Conservation (phyloP, 1,140 invertebrate genomes). For the Manduca sexta region DNA sequence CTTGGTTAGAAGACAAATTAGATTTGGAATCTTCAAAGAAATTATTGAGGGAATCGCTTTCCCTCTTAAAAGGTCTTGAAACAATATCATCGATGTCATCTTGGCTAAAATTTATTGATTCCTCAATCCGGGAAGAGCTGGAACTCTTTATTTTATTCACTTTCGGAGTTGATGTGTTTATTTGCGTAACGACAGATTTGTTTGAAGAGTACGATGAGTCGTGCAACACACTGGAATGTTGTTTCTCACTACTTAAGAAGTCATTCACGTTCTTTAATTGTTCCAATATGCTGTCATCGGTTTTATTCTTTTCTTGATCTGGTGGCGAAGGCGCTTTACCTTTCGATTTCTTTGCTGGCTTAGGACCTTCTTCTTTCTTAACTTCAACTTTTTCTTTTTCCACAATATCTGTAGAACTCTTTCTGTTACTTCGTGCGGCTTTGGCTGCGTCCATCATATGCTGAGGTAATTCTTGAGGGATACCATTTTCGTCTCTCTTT, state of each 20-base stretch:
- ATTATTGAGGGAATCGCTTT: constrained; percentile 70
- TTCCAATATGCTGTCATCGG: constrained; percentile 62
- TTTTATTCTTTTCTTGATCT: constrained; percentile 55
- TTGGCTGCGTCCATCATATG: constrained; percentile 82
- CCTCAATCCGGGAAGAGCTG: constrained; percentile 36
- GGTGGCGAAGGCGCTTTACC: constrained; percentile 83
- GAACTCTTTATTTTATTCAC: constrained; percentile 46
- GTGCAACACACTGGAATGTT: constrained; percentile 56
- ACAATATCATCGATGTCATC: constrained; percentile 69
- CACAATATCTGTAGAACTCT: constrained; percentile 60
- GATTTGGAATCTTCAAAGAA: constrained; percentile 70
- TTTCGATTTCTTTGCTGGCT: constrained; percentile 77
- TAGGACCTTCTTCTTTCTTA: constrained; percentile 67
- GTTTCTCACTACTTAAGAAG: constrained; percentile 58
- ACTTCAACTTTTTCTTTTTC: constrained; percentile 53
- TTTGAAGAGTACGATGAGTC: constrained; percentile 32
- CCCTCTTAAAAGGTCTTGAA: constrained; percentile 61
- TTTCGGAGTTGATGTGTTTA: constrained; percentile 63
- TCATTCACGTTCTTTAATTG: constrained; percentile 55
- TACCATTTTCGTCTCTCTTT: constrained; percentile 74
- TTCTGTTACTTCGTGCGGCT: constrained; percentile 79
- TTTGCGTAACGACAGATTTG: constrained; percentile 27
- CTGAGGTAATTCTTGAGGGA: constrained; percentile 78
- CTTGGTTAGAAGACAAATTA: constrained; percentile 66
- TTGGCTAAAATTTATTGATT: constrained; percentile 63